Evolutionary conservation across 2,113 vertebrate species (phyloP), one percentile per base, ranked within the genome.

Genomic region (Speoplatyrhinus poulsoni): DNA sequence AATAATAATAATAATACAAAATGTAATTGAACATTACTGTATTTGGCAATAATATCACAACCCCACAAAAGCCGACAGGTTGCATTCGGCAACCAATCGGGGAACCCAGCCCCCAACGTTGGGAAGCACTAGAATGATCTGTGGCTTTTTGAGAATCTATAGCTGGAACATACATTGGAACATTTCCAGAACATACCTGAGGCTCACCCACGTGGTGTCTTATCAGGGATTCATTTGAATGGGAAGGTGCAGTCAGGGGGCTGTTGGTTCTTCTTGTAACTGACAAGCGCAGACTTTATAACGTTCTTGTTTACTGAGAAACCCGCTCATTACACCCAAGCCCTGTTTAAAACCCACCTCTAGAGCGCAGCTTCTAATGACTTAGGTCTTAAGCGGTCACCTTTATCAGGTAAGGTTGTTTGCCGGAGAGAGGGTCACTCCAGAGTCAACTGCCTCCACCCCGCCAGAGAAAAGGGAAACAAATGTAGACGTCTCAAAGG

Each of bases 401-500:
- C 93, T 96, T 92, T 97, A 98, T 96, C 96, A 96, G 87, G 73
- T 8, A 53, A 70, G 68, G 81, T 82, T 80, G 81, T 86, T 96
- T 94, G 89, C 92, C 74, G 93, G 91, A 87, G 79, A 15, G 79
- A 75, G 90, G 95, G 95, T 95, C 95, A 93, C 82, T 17, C 71
- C 16, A 3, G 54, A 80, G 92, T 94, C 92, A 86, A 79, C 77
- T 66, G 85, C 69, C 82, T 81, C 81, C 69, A 63, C 65, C 77
- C 81, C 53, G 17, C 48, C 32, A 56, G 58, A 77, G 60, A 65
- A 72, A 82, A 49, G 80, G 65, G 13, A 71, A 72, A 58, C n/a
- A 36, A 60, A 82, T 89, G 84, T 87, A 70, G 67, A 16, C 2
- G 36, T 85, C 84, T 91, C 74, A 88, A 80, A 80, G 81, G 82